Evolutionary conservation across 2,888 invertebrate species (phyloP).

Genomic region (Drosophila suboccidentalis): DNA sequence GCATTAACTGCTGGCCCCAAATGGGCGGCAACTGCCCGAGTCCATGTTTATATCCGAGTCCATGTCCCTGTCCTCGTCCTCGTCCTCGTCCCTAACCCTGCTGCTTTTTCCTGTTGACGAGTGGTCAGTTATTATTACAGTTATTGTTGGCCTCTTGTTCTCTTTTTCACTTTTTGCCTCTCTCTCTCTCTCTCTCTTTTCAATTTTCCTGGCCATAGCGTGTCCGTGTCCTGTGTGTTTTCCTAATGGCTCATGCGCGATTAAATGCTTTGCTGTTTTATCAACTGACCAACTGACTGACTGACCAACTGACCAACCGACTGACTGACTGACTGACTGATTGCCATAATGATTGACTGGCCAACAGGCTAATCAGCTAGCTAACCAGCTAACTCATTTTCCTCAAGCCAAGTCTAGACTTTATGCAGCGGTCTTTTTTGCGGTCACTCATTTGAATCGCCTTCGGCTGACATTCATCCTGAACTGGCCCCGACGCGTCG

Average conservation of each 20-base stretch:
- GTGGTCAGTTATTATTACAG: conserved; percentile 57
- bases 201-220: conserved; percentile 22
- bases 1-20: conserved; percentile 19
- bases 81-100: not conserved
- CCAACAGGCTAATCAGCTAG: conserved; percentile 13
- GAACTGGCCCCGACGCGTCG: not conserved
- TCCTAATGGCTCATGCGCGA: conserved; percentile 53
- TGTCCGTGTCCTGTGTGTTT: conserved; percentile 39
- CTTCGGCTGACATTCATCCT: conserved; percentile 20
- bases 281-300: conserved; percentile 25
- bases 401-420: no score
- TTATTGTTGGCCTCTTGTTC: conserved; percentile 40
- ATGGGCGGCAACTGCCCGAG: conserved; percentile 8
- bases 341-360: conserved; percentile 20
- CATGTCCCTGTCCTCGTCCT: not conserved
- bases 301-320: conserved; percentile 1
- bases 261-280: conserved; percentile 62
- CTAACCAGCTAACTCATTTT: not conserved
- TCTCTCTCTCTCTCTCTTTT: no score
- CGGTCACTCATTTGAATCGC: conserved; percentile 9
- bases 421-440: not conserved
- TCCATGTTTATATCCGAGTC: not conserved
- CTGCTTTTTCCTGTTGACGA: conserved; percentile 15
- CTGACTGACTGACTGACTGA: not conserved
- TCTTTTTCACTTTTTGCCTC: not conserved